Evolutionary conservation across 2,888 invertebrate genomes (phyloP).

Genomic region (Drosophila multiciliata): DNA sequence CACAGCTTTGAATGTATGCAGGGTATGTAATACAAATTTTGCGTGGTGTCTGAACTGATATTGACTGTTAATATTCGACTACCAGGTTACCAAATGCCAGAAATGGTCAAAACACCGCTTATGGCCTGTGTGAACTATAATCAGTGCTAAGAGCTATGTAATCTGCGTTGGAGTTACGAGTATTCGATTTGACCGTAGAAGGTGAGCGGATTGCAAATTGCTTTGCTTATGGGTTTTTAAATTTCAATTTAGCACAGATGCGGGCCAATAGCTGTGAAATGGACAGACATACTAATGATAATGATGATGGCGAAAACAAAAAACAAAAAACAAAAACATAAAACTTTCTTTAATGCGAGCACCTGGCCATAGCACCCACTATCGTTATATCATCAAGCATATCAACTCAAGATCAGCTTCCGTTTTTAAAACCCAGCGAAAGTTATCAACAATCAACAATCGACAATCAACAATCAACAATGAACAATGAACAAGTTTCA

Average conservation of each 20-base stretch:
- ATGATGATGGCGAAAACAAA: constrained; percentile 20
- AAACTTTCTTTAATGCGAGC: constrained; percentile 60
- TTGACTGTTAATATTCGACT: constrained; percentile 30
- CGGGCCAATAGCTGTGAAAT: constrained; percentile 27
- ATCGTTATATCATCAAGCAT: constrained; percentile 64
- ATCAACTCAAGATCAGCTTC: constrained; percentile 54
- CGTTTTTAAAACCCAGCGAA: constrained; percentile 54
- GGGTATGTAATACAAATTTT: constrained; percentile 12
- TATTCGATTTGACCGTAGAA: constrained; percentile 52
- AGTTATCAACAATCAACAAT: constrained; percentile 69
- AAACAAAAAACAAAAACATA: background rate
- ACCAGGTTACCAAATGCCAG: constrained; percentile 28
- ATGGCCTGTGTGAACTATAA: constrained; percentile 25
- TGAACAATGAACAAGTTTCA: constrained; percentile 35
- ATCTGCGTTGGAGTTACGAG: constrained; percentile 22
- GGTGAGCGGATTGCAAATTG: constrained; percentile 50
- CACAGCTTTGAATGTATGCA: background rate
- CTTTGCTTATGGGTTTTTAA: constrained; percentile 52
- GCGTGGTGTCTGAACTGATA: constrained; percentile 53
- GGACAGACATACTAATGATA: constrained; percentile 31
- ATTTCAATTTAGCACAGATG: constrained; percentile 64
- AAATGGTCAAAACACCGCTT: constrained; percentile 42
- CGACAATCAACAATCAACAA: constrained; percentile 46
- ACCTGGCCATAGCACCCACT: constrained; percentile 61
- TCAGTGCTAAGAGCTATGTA: constrained; percentile 33